These are phyloP conservation scores for Ispidina lecontei DNA, from an alignment of 2,797 vertebrate genomes.

Conservation along the genomic window DNA sequence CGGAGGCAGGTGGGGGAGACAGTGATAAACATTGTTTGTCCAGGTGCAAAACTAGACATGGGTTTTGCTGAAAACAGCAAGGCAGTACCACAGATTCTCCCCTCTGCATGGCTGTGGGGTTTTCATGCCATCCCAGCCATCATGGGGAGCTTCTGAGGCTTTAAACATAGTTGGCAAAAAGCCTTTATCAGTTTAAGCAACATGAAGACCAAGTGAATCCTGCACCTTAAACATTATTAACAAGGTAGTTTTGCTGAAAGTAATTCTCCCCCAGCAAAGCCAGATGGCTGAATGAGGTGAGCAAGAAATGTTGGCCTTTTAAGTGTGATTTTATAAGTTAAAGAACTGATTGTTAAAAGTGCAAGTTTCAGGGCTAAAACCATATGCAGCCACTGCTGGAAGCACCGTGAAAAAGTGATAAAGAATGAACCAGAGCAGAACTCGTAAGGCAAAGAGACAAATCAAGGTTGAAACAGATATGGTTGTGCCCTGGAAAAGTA, in stretches of 20 bases:
- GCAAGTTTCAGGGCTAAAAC: background rate
- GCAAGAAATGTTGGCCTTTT: background rate
- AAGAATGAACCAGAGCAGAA: constrained; percentile 53
- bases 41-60: background rate
- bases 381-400: constrained; percentile 39
- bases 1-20: background rate
- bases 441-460: background rate
- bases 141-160: background rate
- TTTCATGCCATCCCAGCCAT: fast-evolving
- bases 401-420: constrained; percentile 6
- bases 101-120: background rate
- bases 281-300: constrained; percentile 21
- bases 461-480: background rate
- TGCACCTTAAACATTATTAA: background rate
- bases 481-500: background rate
- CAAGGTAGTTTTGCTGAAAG: background rate
- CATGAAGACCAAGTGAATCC: background rate
- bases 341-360: constrained; percentile 7
- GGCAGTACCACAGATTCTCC: fast-evolving
- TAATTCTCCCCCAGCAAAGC: background rate
- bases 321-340: background rate
- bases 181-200: background rate
- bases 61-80: background rate
- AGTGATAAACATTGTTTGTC: constrained; percentile 51
- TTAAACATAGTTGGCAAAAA: background rate